Evolutionary conservation across 2,113 vertebrate species (phyloP).

Genomic region (Zosterops japonicus): DNA sequence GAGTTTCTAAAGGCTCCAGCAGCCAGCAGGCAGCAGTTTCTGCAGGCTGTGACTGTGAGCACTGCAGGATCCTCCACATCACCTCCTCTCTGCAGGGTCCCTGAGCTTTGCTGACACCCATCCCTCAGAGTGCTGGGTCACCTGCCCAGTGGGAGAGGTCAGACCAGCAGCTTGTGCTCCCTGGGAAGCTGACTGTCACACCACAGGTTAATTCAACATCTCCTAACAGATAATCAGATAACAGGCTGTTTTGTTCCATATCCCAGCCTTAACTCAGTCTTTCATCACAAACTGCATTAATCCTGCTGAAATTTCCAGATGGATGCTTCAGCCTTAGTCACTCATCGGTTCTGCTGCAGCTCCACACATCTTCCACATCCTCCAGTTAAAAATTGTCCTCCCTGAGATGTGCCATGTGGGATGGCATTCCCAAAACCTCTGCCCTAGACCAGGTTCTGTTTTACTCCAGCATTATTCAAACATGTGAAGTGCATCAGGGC

Average conservation of each 20-base stretch:
- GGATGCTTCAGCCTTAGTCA: not conserved
- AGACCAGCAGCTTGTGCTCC: not conserved
- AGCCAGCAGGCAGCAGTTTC: not conserved
- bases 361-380: not conserved
- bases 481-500: accelerated
- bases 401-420: not conserved
- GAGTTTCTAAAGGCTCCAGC: no score
- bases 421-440: not conserved
- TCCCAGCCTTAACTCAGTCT: not conserved
- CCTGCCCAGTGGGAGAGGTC: not conserved
- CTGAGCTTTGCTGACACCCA: not conserved
- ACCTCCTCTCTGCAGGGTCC: not conserved
- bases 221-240: not conserved
- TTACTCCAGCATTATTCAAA: not conserved
- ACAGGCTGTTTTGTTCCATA: not conserved
- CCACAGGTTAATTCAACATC: not conserved
- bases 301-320: constrained; percentile 7
- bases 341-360: not conserved
- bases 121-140: accelerated
- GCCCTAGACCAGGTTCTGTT: not conserved
- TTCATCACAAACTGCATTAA: not conserved
- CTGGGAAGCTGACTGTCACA: not conserved
- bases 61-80: not conserved
- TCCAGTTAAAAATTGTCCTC: not conserved
- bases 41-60: not conserved